Percentiles rank a stretch among this genome's conserved stretches.
Evolutionary conservation across 2,113 vertebrate genomes (phyloP).

Genomic region (Macroglossus sobrinus): DNA sequence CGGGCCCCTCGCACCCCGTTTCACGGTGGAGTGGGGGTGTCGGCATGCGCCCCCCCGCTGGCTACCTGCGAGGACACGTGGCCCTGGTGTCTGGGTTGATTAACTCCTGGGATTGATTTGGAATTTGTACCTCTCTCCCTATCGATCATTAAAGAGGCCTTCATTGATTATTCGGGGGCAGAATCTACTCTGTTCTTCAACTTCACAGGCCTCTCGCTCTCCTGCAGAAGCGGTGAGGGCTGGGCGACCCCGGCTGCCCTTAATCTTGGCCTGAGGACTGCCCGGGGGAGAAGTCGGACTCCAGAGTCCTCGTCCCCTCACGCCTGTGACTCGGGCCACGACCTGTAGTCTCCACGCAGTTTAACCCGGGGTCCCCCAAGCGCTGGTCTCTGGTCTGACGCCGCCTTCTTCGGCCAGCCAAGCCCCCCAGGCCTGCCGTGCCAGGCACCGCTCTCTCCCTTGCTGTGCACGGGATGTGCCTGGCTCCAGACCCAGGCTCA

Average conservation of each 20-base stretch:
- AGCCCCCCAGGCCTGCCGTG: background rate
- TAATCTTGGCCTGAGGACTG: background rate
- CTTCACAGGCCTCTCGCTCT: constrained; percentile 47
- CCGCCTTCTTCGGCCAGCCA: background rate
- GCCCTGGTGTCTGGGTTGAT: background rate
- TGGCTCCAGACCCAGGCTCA: background rate
- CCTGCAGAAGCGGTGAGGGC: background rate
- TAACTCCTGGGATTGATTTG: constrained; percentile 55
- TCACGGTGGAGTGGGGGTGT: no score
- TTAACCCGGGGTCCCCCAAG: background rate
- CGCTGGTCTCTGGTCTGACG: background rate
- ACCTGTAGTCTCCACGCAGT: background rate
- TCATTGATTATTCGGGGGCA: constrained; percentile 54
- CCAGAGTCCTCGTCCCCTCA: background rate
- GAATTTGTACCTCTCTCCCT: constrained; percentile 51
- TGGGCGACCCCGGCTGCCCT: background rate
- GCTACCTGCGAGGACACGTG: background rate
- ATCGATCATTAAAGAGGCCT: constrained; percentile 59
- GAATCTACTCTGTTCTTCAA: constrained; percentile 48
- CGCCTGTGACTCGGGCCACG: background rate
- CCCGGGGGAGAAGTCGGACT: background rate
- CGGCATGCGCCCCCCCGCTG: background rate
- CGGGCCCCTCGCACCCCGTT: no score
- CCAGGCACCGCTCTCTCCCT: background rate
- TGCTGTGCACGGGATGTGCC: background rate